phyloP scores from a whole-genome alignment of 2,888 invertebrate species.

The Papilio elwesi region DNA sequence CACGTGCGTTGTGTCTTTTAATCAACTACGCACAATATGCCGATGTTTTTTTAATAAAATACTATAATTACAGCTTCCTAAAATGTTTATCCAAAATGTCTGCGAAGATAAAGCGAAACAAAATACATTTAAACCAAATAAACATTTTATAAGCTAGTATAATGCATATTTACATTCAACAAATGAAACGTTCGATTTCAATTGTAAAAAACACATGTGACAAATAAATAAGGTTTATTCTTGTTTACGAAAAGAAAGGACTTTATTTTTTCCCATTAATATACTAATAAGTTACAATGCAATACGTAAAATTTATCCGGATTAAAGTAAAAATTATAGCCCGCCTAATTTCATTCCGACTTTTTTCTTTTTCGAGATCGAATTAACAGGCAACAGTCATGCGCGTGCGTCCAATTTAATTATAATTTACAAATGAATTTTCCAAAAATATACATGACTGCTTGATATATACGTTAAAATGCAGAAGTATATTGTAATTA shows the following conservation, averaged over 20 bases:
- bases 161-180: too few relatives aligned
- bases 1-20: neutral
- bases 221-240: too few relatives aligned
- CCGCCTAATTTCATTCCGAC: neutral
- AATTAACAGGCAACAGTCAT: constrained; percentile 29
- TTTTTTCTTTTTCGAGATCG: constrained; percentile 8
- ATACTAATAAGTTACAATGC: neutral
- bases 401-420: constrained; percentile 3
- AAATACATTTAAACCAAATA: too few relatives aligned
- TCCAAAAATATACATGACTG: neutral
- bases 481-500: too few relatives aligned
- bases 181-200: too few relatives aligned
- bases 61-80: neutral
- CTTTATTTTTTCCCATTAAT: neutral
- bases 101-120: too few relatives aligned
- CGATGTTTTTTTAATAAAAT: neutral
- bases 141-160: too few relatives aligned
- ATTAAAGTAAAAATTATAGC: constrained; percentile 16
- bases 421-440: constrained; percentile 6
- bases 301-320: constrained; percentile 5
- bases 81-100: too few relatives aligned
- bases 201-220: too few relatives aligned
- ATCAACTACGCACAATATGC: neutral
- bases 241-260: neutral
- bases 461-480: neutral